Base-by-base conservation (phyloP, 2,797 vertebrate species). In the Diplodus sargus region DNA sequence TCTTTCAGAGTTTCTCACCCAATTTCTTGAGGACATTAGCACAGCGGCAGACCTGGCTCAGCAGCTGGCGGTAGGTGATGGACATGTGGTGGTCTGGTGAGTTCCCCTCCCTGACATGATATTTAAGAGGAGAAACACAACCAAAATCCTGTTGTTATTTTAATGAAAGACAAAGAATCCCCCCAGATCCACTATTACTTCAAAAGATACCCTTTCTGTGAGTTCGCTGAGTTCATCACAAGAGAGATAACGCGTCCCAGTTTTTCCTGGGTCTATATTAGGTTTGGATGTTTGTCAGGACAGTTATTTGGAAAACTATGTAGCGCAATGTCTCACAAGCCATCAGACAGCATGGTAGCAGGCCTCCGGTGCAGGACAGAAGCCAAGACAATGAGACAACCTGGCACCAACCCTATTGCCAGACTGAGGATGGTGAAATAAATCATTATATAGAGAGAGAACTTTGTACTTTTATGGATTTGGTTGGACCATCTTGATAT, bases 21-120 rank as follows among this genome's bases (percentile, higher is more conserved):
- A 96, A 83, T 74, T 90, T 84, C 78, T 91, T 95, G 25, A 96
- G 91, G 51, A 94, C 94, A 63, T 96, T 96, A 22, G 96, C 95
- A 77, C 95, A 96, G 76, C 91, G 91, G 91, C 96, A 96, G 75
- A 96, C 95, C n/a, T 95, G 91, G 54, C 89, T 92, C 65, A 96
- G 89, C 67, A 96, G 90, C 83, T 95, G 93, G 34, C 75, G 71
- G 84, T 96, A 96, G 2, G 96, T 95, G 86, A 96, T 94, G 66
- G 79, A 61, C 77, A 87, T 78, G 69, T 93, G 92, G 72, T 95
- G 90, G 74, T 93, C 92, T 3, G 95, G 92, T 18, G 92, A 93
- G 91, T 96, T 96, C 30, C 96, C 96, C 68, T 96, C 96, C 96
- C 96, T 96, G 81, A 51, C 68, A 76, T 34, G 51, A 73, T 14